A percentile compares a stretch with the other conserved stretches of the same genome.
Conservation (phyloP, 2,888 invertebrate species). For the Tetranychus truncatus region DNA sequence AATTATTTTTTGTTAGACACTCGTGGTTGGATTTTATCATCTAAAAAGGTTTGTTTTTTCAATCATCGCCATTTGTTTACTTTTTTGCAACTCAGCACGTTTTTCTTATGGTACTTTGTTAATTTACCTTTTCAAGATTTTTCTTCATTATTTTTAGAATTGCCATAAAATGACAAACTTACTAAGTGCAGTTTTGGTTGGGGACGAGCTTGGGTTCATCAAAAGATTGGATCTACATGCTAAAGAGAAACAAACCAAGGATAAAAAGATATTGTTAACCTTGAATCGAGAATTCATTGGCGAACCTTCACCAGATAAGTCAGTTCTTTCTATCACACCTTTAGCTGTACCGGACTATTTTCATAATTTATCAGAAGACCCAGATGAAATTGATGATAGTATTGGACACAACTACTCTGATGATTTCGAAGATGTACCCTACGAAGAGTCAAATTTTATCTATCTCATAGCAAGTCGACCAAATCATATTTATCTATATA, state of each 20-base stretch:
- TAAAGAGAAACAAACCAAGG: constrained; percentile 2
- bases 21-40: too few species aligned
- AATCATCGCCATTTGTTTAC: too few species aligned
- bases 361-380: background rate
- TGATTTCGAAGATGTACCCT: background rate
- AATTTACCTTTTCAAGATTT: background rate
- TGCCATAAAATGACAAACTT: background rate
- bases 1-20: too few species aligned
- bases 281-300: constrained; percentile 13
- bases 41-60: too few species aligned
- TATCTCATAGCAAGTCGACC: constrained; percentile 21
- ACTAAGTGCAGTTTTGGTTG: constrained; percentile 18
- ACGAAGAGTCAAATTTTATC: background rate
- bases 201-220: constrained; percentile 23
- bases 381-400: constrained; percentile 5
- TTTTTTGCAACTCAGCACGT: too few species aligned
- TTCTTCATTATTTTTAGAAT: background rate
- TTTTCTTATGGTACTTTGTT: background rate
- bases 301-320: constrained; percentile 15
- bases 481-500: constrained; percentile 17
- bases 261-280: background rate
- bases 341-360: constrained; percentile 7
- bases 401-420: background rate
- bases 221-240: constrained; percentile 19
- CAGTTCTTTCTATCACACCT: constrained; percentile 17